Percentiles rank a stretch among this genome's conserved stretches.
Conservation (phyloP, 2,797 vertebrate species). For the Heterohyrax brucei region DNA sequence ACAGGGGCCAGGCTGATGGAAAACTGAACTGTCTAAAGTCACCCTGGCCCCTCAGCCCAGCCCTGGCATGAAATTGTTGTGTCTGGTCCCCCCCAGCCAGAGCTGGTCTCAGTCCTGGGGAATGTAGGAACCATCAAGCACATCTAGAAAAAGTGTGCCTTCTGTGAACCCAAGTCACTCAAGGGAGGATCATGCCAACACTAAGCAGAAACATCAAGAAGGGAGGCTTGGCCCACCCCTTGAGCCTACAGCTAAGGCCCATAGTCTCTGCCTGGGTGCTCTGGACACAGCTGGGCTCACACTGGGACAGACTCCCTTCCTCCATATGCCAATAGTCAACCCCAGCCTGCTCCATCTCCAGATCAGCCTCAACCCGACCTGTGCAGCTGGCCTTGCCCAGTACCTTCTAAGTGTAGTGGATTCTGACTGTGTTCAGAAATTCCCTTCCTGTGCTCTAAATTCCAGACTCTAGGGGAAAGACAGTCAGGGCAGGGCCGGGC, state of each 20-base stretch:
- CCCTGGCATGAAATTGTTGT: not conserved
- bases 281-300: not conserved
- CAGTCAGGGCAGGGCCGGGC: not conserved
- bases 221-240: not conserved
- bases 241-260: not conserved
- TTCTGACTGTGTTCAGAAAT: slow-evolving; percentile 69
- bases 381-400: not conserved
- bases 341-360: not conserved
- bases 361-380: not conserved
- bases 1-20: not conserved
- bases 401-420: slow-evolving; percentile 27
- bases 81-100: not conserved
- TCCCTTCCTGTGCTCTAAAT: slow-evolving; percentile 28
- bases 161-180: not conserved
- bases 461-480: slow-evolving; percentile 51
- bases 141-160: not conserved
- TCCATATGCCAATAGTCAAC: not conserved
- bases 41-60: not conserved
- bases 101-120: not conserved
- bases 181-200: not conserved
- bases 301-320: not conserved
- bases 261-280: not conserved
- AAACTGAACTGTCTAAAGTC: not conserved
- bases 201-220: not conserved
- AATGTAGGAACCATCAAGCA: not conserved